Conservation (phyloP, 2,888 invertebrate species). For the Tupiocoris notatus region DNA sequence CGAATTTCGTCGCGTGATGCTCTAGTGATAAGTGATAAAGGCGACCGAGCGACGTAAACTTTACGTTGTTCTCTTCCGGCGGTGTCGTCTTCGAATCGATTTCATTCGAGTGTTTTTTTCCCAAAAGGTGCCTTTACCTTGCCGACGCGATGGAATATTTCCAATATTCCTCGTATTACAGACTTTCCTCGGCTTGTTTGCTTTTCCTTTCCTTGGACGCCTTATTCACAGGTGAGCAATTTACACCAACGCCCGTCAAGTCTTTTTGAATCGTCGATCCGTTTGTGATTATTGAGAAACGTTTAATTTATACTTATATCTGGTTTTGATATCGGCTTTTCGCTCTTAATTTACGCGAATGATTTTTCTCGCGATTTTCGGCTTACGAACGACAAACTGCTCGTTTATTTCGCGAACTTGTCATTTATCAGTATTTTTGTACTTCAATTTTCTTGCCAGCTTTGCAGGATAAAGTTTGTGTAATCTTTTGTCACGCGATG, state of each 20-base stretch:
- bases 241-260: too few relatives aligned
- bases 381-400: too few relatives aligned
- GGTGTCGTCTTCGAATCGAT: slow-evolving; percentile 2
- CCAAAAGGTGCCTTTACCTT: not conserved
- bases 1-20: slow-evolving; percentile 39
- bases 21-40: slow-evolving; percentile 43
- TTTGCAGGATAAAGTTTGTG: too few relatives aligned
- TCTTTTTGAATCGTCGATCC: not conserved
- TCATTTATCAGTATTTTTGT: too few relatives aligned
- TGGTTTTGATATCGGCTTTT: not conserved
- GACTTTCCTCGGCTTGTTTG: slow-evolving; percentile 49
- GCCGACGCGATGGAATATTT: slow-evolving; percentile 47
- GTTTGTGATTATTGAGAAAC: too few relatives aligned
- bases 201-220: slow-evolving; percentile 48
- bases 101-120: slow-evolving; percentile 1
- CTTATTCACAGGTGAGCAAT: slow-evolving; percentile 43
- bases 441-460: too few relatives aligned
- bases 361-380: slow-evolving; percentile 1
- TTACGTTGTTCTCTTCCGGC: slow-evolving; percentile 1
- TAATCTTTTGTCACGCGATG: too few relatives aligned
- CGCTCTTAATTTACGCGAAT: not conserved
- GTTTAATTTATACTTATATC: slow-evolving; percentile 9
- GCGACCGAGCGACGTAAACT: slow-evolving; percentile 23
- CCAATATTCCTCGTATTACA: slow-evolving; percentile 47
- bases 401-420: too few relatives aligned